phyloP scores from a whole-genome alignment of 1,140 invertebrate species.

The Macrosteles quadrilineatus region DNA sequence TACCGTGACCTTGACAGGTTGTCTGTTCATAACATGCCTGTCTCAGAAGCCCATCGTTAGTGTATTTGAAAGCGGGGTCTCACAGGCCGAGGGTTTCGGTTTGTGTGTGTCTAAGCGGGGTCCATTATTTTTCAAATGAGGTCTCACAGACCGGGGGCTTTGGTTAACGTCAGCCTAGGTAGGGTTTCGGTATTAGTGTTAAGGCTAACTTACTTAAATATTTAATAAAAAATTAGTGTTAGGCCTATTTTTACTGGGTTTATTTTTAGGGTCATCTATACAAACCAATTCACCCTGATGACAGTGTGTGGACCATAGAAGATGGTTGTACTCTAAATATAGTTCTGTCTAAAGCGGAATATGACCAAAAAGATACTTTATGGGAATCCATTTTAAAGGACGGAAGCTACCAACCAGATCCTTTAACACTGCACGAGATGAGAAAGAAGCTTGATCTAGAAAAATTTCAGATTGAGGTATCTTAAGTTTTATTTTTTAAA shows the following conservation, averaged over 20 bases:
- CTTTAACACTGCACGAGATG: conserved; percentile 54
- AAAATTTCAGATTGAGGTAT: conserved; percentile 60
- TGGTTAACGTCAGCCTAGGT: not conserved
- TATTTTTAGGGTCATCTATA: conserved; percentile 47
- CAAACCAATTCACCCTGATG: conserved; percentile 47
- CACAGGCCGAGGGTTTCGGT: too few species aligned
- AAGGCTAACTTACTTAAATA: not conserved
- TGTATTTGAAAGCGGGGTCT: too few species aligned
- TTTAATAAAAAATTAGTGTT: not conserved
- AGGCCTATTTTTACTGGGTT: not conserved
- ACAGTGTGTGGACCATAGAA: conserved; percentile 58
- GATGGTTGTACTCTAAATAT: conserved; percentile 53
- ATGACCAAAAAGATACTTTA: conserved; percentile 50
- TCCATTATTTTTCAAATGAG: too few species aligned
- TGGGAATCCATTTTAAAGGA: conserved; percentile 56
- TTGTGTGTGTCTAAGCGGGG: not conserved
- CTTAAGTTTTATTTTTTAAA: too few species aligned
- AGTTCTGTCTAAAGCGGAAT: conserved; percentile 53
- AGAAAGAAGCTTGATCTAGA: conserved; percentile 60
- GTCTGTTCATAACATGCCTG: too few species aligned
- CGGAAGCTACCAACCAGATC: conserved; percentile 51
- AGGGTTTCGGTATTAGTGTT: not conserved
- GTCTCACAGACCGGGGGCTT: not conserved
- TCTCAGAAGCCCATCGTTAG: too few species aligned
- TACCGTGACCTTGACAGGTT: too few species aligned